Conservation (phyloP, 2,797 vertebrate species). For the Telmatherina bonti region DNA sequence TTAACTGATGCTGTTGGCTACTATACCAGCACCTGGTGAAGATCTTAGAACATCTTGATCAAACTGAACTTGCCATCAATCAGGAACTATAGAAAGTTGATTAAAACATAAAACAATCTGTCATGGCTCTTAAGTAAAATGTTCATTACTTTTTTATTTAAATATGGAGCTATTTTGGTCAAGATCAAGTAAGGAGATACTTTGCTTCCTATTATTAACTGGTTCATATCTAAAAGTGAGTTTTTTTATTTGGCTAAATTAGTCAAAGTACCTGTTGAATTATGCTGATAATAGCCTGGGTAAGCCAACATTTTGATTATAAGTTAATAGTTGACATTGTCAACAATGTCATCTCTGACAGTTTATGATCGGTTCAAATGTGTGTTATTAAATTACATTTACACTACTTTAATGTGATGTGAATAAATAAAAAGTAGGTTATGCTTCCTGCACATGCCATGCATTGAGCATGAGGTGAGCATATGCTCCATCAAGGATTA, state of each 20-base stretch:
- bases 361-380: no score
- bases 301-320: no score
- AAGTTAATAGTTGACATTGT: background rate
- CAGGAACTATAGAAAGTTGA: background rate
- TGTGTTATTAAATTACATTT: no score
- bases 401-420: background rate
- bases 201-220: background rate
- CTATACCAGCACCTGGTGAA: no score
- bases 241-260: background rate
- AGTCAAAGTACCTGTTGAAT: conserved; percentile 1
- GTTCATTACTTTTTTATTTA: background rate
- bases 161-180: no score
- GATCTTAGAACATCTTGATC: no score
- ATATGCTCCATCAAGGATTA: conserved; percentile 36
- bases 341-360: background rate
- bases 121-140: background rate
- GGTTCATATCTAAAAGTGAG: background rate
- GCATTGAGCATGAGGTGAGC: conserved; percentile 35
- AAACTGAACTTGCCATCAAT: background rate
- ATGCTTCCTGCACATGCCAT: conserved; percentile 10
- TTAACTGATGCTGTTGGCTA: no score
- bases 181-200: background rate
- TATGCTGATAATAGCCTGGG: background rate
- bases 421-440: background rate
- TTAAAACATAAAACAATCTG: background rate